Evolutionary conservation across 2,113 vertebrate species (phyloP), one percentile per base, ranked within the genome.

Genomic region (Ceratotherium simum): DNA sequence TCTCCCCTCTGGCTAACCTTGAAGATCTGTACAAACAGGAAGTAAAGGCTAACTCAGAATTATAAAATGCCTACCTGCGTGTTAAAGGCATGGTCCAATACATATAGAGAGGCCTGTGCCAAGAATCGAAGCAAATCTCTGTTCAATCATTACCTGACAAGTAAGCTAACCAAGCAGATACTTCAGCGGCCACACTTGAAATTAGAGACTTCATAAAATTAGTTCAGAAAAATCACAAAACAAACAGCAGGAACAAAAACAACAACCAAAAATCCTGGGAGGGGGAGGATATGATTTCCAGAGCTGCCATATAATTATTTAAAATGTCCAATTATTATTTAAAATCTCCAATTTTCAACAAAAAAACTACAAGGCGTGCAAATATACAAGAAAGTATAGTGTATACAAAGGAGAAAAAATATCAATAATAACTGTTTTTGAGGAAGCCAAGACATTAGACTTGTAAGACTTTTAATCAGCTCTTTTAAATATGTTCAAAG

Each of bases 81-180:
- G 6, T 84, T 91, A 86, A 90, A 90, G 20, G 33, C 25, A 83
- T 42, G 46, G 33, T 11, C 27, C 39, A 83, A 75, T 60, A 69
- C 46, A 91, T 18, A 85, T 3, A 72, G 17, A 72, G 23, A 65
- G 46, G 13, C n/a, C n/a, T 27, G 31, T 73, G 48, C 27, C 54
- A 78, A 91, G 18, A 51, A 81, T 62, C 93, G 87, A 93, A 78
- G 67, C 1, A 62, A 90, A 65, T 84, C 18, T 65, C 36, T 42
- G 33, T 90, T 25, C 14, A 90, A 42, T 42, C 33, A 80, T 36
- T 75, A 81, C 2, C 69, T 93, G 39, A 82, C 80, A 86, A 54
- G 33, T 79, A 90, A 96, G n/a, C n/a, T 76, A 96, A 88, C 17
- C 8, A 94, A 94, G 51, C 42, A 83, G 8, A 62, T 64, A 94